Evolutionary conservation across 2,797 vertebrate genomes (phyloP).

Genomic region (Catamblyrhynchus diadema): DNA sequence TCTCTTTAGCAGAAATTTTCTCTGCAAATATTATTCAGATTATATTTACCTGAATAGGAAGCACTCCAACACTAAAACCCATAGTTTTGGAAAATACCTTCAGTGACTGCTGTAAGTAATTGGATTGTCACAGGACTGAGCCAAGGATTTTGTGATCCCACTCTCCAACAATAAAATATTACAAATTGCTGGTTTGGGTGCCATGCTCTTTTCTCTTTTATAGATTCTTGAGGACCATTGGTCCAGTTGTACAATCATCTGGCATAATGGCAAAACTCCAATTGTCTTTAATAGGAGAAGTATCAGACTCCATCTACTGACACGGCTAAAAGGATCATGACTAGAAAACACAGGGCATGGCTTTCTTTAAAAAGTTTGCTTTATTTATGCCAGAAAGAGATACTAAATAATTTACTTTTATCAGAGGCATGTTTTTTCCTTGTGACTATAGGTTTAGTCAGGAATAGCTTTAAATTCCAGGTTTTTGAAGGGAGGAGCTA

Average conservation of each 20-base stretch:
- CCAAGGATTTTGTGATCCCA: neutral
- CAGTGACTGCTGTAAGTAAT: neutral
- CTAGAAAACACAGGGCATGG: neutral
- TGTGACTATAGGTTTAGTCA: neutral
- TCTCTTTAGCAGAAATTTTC: neutral
- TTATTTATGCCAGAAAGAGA: neutral
- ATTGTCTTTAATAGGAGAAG: conserved; percentile 46
- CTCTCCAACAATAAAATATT: neutral
- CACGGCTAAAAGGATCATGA: neutral
- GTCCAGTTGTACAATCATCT: neutral
- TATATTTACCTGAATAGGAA: neutral
- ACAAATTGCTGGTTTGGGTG: neutral
- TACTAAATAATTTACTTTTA: neutral
- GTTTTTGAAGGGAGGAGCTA: neutral
- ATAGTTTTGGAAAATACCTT: neutral
- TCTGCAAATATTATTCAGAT: neutral
- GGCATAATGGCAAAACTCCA: conserved; percentile 27
- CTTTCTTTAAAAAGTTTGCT: neutral
- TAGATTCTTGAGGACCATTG: neutral
- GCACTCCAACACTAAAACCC: neutral
- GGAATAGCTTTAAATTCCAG: neutral
- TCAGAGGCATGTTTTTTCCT: neutral
- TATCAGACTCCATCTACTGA: neutral
- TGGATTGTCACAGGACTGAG: neutral
- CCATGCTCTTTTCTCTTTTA: neutral